Evolutionary conservation across 92 coral and sea anemone genomes (phyloP).

Genomic region (Paramuricea clavata): DNA sequence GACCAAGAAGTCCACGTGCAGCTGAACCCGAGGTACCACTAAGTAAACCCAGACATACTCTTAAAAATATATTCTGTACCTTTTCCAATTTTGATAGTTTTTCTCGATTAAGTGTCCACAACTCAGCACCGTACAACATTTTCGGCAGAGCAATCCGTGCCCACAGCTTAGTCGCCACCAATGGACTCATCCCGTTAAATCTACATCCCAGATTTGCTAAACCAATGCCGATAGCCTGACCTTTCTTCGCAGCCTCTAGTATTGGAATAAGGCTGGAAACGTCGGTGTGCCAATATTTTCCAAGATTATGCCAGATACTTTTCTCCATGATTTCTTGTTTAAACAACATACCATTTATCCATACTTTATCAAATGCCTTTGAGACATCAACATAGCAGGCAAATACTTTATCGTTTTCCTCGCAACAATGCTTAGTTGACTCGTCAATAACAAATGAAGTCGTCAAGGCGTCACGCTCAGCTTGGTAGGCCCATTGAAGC

Average conservation of each 20-base stretch:
- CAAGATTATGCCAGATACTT: not conserved
- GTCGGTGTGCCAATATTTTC: not conserved
- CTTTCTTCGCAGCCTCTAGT: not conserved
- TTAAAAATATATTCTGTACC: not conserved
- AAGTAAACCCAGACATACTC: too few species aligned
- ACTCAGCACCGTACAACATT: not conserved
- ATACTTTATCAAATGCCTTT: not conserved
- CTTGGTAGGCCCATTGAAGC: not conserved
- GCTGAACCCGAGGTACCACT: too few species aligned
- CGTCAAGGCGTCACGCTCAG: not conserved
- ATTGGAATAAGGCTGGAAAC: not conserved
- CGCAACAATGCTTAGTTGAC: not conserved
- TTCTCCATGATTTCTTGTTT: not conserved
- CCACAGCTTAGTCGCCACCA: not conserved
- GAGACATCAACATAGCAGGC: not conserved
- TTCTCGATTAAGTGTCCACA: not conserved
- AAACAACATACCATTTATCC: not conserved
- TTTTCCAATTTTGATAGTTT: not conserved
- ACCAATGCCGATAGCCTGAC: not conserved
- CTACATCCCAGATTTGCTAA: not conserved
- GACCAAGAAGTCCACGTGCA: too few species aligned
- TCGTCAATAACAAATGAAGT: not conserved
- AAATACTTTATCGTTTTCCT: not conserved
- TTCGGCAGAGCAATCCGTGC: not conserved
- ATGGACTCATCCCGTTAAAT: not conserved